A percentile compares a stretch with the other conserved stretches of the same genome.
These are phyloP conservation scores for Dipodomys merriami DNA, from an alignment of 2,113 vertebrate species.

Conservation along the genomic window DNA sequence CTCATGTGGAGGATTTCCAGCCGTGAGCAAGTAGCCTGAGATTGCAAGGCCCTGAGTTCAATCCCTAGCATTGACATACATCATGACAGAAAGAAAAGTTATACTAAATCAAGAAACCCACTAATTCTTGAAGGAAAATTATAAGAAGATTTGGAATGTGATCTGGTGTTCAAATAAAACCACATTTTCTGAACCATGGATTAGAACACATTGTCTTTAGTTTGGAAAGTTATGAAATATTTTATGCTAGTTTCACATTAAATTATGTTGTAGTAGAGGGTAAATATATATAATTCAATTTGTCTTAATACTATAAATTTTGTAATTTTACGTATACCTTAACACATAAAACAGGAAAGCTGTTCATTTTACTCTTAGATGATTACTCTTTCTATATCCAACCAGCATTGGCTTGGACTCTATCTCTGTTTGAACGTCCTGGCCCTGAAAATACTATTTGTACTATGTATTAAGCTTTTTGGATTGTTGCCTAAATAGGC, in stretches of 20 bases:
- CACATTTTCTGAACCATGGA: background rate
- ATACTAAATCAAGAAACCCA: background rate
- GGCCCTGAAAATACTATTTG: background rate
- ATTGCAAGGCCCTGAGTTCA: too few species aligned
- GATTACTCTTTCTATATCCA: background rate
- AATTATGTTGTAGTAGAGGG: slow-evolving; percentile 25
- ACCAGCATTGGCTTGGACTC: background rate
- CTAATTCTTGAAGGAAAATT: background rate
- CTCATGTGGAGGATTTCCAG: too few species aligned
- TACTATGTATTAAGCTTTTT: background rate
- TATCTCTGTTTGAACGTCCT: background rate
- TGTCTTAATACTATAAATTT: slow-evolving; percentile 8
- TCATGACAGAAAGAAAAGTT: background rate
- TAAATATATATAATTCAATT: slow-evolving; percentile 36
- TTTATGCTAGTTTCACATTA: slow-evolving; percentile 34
- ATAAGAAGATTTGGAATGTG: background rate
- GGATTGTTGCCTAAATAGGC: background rate
- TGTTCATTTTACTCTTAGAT: slow-evolving; percentile 29
- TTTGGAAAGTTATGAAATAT: background rate
- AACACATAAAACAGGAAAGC: background rate
- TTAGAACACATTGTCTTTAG: background rate
- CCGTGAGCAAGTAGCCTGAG: too few species aligned
- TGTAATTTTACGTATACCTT: background rate
- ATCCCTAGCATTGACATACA: too few species aligned
- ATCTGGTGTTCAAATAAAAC: background rate